Base-by-base conservation (phyloP, 2,888 invertebrate genomes). In the Ryuthela nishihirai region DNA sequence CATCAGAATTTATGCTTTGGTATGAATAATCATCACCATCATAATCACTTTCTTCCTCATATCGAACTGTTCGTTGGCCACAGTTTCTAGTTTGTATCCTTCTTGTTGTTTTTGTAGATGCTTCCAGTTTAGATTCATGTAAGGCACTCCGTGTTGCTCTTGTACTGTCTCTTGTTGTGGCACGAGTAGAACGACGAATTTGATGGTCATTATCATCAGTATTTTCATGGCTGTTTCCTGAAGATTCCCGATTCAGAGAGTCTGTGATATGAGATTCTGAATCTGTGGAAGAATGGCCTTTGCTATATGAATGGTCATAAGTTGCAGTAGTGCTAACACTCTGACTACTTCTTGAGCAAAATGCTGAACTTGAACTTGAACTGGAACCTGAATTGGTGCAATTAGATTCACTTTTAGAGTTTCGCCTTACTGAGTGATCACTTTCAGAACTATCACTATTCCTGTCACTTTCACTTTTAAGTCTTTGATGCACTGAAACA, bases 41-140 rank as follows among this genome's bases (percentile, higher is more conserved):
- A 56, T 64, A 65, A 34, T 71, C 70, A 61, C 68, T 69, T 45
- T 74, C 72, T 62, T 73, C 72, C 6, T 61, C 66, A 62, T 75
- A 76, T 15, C 65, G 68, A 9, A 75, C 73, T 3, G 72, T 74
- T 45, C 72, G 67, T 54, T 70, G 69, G 25, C 75, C 75, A 48
- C 70, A 70, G 64, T 72, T 73, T 24, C 59, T 47, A 20, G 61
- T 64, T 29, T 42, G 49, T 18, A 41, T 55, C 25, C 48, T 42
- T 40, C 41, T 41, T 44, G 40, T 34, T 35, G 44, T 20, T 26
- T 32, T 53, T 26, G 29, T 42, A 45, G 32, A 38, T 41, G 20
- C 53, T 21, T 39, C 40, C 12, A 26, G 32, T 18, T 25, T 39
- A 35, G 23, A 41, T 35, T 39, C 46, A 46, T 56, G 42, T 59